phyloP scores from a whole-genome alignment of 2,113 vertebrate species.

The Heteronetta atricapilla region DNA sequence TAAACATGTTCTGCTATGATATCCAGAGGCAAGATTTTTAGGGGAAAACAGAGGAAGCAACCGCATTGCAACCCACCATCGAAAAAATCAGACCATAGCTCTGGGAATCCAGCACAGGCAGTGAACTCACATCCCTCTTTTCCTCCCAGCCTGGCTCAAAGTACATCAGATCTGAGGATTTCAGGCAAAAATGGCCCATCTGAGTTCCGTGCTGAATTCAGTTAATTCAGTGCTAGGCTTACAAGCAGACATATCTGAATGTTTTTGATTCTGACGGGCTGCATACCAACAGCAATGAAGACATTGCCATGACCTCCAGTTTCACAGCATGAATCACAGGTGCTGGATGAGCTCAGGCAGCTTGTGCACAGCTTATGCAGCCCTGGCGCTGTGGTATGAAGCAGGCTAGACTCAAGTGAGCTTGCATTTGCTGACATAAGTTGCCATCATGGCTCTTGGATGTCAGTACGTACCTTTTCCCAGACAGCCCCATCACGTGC shows the following conservation, averaged over 20 bases:
- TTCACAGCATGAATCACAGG: not conserved
- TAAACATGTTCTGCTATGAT: not conserved
- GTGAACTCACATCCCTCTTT: not conserved
- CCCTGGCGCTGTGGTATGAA: not conserved
- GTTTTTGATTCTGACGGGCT: not conserved
- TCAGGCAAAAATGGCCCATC: not conserved
- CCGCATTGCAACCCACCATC: not conserved
- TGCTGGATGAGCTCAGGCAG: not conserved
- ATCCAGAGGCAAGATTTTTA: not conserved
- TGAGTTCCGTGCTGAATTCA: not conserved
- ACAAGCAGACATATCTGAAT: not conserved
- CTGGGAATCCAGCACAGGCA: not conserved
- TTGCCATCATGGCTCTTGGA: not conserved
- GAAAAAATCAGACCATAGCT: not conserved
- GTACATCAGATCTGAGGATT: not conserved
- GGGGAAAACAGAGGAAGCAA: not conserved
- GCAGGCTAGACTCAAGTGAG: not conserved
- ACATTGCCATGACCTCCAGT: not conserved
- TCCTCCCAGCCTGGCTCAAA: not conserved
- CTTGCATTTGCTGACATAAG: not conserved
- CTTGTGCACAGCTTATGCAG: not conserved
- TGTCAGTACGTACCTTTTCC: not conserved
- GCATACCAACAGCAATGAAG: not conserved
- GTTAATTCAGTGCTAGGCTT: not conserved
- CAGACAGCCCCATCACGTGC: not conserved